Percentiles rank a stretch among this genome's conserved stretches.
Conservation (phyloP, 1,140 invertebrate species). For the Conopomorpha cramerella region DNA sequence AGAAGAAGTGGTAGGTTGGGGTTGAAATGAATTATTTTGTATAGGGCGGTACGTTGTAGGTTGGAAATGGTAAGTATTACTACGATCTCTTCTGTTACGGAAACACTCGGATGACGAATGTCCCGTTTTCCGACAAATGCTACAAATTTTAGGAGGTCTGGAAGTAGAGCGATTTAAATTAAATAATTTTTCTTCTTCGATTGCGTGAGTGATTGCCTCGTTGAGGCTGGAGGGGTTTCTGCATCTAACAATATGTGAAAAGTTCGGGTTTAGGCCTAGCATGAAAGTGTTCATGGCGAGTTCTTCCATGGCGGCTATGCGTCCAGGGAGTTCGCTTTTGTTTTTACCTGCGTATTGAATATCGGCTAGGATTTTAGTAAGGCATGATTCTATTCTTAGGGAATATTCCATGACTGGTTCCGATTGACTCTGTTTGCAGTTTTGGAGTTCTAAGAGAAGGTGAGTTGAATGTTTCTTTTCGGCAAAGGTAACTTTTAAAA, state of each 20-base stretch:
- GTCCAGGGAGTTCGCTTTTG: conserved; percentile 7
- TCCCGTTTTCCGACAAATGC: conserved; percentile 4
- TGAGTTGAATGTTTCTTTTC: too few species aligned
- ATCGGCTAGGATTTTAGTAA: conserved; percentile 13
- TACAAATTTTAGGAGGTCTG: not conserved
- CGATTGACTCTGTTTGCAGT: conserved; percentile 7
- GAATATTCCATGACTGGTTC: too few species aligned
- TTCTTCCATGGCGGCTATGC: conserved; percentile 16
- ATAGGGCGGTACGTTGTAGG: too few species aligned
- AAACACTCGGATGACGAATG: conserved; percentile 4
- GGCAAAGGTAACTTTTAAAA: conserved; percentile 12
- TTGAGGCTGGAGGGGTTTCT: conserved; percentile 8
- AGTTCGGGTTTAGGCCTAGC: conserved; percentile 8
- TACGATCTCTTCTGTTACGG: too few species aligned
- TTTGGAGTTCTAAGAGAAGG: too few species aligned
- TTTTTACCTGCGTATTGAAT: conserved; percentile 8
- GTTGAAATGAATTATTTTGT: not conserved
- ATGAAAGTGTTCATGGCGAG: conserved; percentile 14
- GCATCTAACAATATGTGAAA: conserved; percentile 12
- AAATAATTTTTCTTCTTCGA: conserved; percentile 10
- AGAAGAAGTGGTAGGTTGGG: not conserved
- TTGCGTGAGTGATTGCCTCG: conserved; percentile 8
- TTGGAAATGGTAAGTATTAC: too few species aligned
- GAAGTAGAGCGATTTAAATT: conserved; percentile 4
- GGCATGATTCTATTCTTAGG: conserved; percentile 9